Base-by-base conservation (phyloP, 1,140 invertebrate species). In the Thalassaphorura encarpata region DNA sequence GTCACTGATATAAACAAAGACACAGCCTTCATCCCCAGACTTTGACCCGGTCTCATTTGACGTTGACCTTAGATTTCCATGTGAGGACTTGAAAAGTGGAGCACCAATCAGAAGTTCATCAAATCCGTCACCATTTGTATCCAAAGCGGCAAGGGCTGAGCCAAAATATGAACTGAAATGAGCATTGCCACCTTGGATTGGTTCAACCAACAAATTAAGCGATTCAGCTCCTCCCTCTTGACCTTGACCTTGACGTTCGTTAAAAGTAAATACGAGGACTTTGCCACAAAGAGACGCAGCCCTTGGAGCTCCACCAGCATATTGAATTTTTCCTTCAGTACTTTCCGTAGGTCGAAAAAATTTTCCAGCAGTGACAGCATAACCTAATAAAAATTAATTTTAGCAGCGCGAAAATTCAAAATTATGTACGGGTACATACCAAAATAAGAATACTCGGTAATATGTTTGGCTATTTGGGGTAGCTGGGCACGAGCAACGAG, bases 81-180 rank as follows among this genome's bases (percentile, higher is more conserved):
- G 36, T 33, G 33, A 39, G n/a, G 24, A 24, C n/a, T 41, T 24
- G 13, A 67, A 69, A 81, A 81, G 41, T 0, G 61, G 61, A n/a
- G 61, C 61, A 8, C 61, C 61, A 43, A 62, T 41, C 2, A 62
- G 23, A 3, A 62, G 48, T 18, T 62, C 84, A 56, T 81, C 77
- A 19, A 76, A 71, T 1, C 76, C 78, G 68, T 91, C 85, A 4
- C 72, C 74, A 67, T 87, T 83, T 2, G 89, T 66, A 69, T 90
- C 85, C 21, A 79, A 73, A 2, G 79, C 78, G 45, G 42, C 42
- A 4, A 54, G 27, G 6, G 16, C n/a, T 6, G 52, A 8, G 0
- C 58, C 58, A 29, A 62, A 62, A 21, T 62, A 59, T 3, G 53
- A 56, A 13, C 56, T 54, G 21, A 54, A 59, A 26, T 49, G 41